Evolutionary conservation across 1,140 invertebrate species (phyloP).

Genomic region (Nasonia vitripennis): DNA sequence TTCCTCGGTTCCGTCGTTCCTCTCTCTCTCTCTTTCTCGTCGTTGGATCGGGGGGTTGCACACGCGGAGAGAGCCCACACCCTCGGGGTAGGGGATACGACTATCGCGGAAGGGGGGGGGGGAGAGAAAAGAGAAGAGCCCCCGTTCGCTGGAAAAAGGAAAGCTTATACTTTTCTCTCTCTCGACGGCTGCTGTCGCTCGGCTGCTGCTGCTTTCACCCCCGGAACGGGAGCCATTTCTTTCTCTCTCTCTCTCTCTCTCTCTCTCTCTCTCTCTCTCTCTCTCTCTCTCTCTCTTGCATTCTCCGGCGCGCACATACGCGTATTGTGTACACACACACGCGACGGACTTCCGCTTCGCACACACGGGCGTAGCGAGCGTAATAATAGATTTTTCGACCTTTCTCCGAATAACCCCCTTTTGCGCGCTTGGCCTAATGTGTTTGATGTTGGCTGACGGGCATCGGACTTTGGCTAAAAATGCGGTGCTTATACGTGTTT

Average conservation of each 20-base stretch:
- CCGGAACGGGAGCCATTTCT: conserved; percentile 56
- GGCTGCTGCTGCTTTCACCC: conserved; percentile 32
- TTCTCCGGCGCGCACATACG: conserved; percentile 18
- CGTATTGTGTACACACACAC: background rate
- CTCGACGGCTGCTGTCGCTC: conserved; percentile 45
- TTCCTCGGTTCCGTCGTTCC: conserved; percentile 34
- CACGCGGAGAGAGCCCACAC: conserved; percentile 49
- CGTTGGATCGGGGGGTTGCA: conserved; percentile 51
- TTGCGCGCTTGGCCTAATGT: conserved; percentile 15
- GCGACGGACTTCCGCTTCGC: background rate
- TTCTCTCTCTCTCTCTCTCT: conserved; percentile 45
- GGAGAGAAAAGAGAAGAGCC: conserved; percentile 21
- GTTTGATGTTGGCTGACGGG: background rate
- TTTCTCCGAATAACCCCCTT: conserved; percentile 53
- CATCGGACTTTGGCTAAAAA: conserved; percentile 2
- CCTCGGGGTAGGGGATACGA: conserved; percentile 60
- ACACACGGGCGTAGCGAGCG: conserved; percentile 25
- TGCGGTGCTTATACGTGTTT: background rate
- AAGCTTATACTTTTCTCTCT: conserved; percentile 52
- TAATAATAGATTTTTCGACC: conserved; percentile 58
- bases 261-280: conserved; percentile 50
- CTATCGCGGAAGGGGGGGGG: conserved; percentile 55
- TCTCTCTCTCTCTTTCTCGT: conserved; percentile 44
- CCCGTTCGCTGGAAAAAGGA: conserved; percentile 57
- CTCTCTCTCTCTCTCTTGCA: conserved; percentile 34